Base-by-base conservation (phyloP, 2,113 vertebrate species). In the Dicrurus megarhynchus region DNA sequence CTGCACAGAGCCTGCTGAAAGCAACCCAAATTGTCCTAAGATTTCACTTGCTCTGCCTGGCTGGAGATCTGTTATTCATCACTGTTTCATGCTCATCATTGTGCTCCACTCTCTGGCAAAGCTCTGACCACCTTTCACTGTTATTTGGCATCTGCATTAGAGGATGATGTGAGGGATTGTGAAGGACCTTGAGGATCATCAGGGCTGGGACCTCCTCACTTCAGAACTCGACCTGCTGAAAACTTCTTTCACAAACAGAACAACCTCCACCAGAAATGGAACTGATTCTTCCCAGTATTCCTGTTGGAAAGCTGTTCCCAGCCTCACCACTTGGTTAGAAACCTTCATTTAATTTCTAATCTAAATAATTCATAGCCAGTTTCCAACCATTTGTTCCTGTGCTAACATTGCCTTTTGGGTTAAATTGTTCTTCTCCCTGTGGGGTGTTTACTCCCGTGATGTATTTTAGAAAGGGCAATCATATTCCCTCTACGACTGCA, bases 401-500 rank as follows among this genome's bases (percentile, higher is more conserved):
- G 65, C 81, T 96, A 95, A 94, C 77, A 60, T 73, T 87, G 77
- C 78, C 80, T 94, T 96, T 96, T 89, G 87, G 84, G 81, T 93
- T 94, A 82, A 82, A 95, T 32, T 69, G 87, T 84, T 93, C 80
- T 95, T 89, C 84, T 91, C 94, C 91, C 93, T 49, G 4, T 60
- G 86, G 94, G 81, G 84, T 85, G 74, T 95, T 95, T 94, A 91
- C 61, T 87, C 84, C 77, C 0, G 2, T 71, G 87, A 87, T 79
- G 77, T 91, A 79, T 91, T 96, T 94, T 79, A 75, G 74, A 89
- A 94, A 96, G 95, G 94, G 83, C 94, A 95, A 91, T 88, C 89
- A 87, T 81, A 90, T 82, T 90, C 83, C 65, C 73, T 93, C 84
- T 69, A 96, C 39, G 70, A 60, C 65, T 69, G 46, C 49, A 39